Evolutionary conservation across 2,888 invertebrate species (phyloP).

Genomic region (Eupithecia insigniata): DNA sequence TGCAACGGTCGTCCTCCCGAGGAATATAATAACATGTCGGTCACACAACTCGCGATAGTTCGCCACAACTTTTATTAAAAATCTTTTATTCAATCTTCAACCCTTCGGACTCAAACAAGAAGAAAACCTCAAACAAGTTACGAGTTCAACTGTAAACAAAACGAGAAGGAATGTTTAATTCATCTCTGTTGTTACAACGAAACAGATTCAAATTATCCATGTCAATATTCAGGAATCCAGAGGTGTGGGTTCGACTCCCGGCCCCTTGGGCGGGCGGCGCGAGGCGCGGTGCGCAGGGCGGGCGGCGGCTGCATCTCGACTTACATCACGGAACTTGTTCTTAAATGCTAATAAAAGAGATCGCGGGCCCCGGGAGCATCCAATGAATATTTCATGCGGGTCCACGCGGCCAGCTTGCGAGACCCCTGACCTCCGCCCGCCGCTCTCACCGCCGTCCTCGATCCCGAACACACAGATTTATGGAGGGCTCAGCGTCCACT

Average conservation of each 20-base stretch:
- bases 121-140: conserved; percentile 25
- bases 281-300: background rate
- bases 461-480: conserved; percentile 39
- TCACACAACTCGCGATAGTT: conserved; percentile 14
- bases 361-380: conserved; percentile 56
- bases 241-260: conserved; percentile 33
- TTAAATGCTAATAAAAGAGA: conserved; percentile 76
- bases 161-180: conserved; percentile 42
- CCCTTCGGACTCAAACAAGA: conserved; percentile 31
- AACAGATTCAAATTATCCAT: conserved; percentile 56
- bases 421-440: conserved; percentile 47
- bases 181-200: conserved; percentile 42
- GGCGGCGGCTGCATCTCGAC: conserved; percentile 45
- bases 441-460: conserved; percentile 36
- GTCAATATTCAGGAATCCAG: conserved; percentile 58
- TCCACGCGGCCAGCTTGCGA: conserved; percentile 55
- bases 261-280: background rate
- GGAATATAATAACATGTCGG: background rate
- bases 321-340: conserved; percentile 72
- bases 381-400: conserved; percentile 75
- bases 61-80: conserved; percentile 33
- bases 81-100: conserved; percentile 35
- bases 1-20: background rate
- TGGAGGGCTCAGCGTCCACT: conserved; percentile 50
- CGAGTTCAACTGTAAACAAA: conserved; percentile 32